A percentile compares a stretch with the other conserved stretches of the same genome.
Evolutionary conservation across 2,113 vertebrate species (phyloP).

Genomic region (Thomomys bottae): DNA sequence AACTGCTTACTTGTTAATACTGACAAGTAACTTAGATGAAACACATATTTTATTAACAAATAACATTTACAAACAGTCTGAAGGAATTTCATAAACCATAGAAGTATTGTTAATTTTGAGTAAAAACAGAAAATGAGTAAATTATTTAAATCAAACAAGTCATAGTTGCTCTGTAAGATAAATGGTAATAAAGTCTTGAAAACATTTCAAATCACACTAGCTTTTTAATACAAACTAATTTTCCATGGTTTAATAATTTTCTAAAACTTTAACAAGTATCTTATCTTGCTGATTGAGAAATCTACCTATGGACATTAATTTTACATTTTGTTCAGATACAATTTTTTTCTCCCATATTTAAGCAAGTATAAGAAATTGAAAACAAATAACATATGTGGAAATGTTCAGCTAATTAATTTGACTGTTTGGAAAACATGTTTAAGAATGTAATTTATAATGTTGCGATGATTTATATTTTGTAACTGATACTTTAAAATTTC

Average conservation of each 20-base stretch:
- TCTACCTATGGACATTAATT: background rate
- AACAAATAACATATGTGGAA: background rate
- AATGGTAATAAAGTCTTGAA: constrained; percentile 7
- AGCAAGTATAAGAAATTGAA: constrained; percentile 36
- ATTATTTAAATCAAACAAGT: constrained; percentile 39
- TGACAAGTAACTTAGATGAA: constrained; percentile 30
- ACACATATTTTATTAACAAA: constrained; percentile 57
- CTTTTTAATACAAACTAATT: constrained; percentile 20
- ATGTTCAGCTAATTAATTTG: constrained; percentile 19
- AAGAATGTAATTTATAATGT: constrained; percentile 3
- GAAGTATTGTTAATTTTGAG: constrained; percentile 48
- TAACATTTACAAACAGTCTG: constrained; percentile 25
- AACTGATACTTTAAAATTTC: constrained; percentile 35
- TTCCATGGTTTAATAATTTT: background rate
- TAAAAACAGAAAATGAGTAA: constrained; percentile 34
- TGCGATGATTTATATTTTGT: background rate
- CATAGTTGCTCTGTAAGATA: constrained; percentile 1
- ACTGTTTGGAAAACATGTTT: constrained; percentile 1
- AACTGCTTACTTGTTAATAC: background rate
- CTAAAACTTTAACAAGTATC: background rate
- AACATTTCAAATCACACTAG: constrained; percentile 31
- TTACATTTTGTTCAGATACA: background rate
- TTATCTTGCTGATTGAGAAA: constrained; percentile 18
- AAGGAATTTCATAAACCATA: constrained; percentile 31
- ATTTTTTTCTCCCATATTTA: constrained; percentile 16